Conservation (phyloP, 2,113 vertebrate genomes). For the Phasianus colchicus region DNA sequence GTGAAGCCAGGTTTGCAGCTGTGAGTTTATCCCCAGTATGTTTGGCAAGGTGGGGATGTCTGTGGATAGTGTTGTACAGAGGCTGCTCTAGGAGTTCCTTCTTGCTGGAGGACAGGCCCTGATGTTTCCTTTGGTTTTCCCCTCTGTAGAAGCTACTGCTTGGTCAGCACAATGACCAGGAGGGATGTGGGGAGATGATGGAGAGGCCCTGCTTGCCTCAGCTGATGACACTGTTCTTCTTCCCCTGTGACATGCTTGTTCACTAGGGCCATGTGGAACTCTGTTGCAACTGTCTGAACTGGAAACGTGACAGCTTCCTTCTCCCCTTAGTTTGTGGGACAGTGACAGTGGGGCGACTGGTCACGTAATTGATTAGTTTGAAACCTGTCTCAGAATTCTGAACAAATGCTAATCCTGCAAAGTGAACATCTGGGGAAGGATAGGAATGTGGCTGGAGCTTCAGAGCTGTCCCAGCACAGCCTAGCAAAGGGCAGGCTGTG, state of each 20-base stretch:
- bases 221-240: not conserved
- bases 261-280: not conserved
- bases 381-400: not conserved
- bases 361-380: not conserved
- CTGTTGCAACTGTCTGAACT: not conserved
- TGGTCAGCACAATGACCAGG: fast-evolving
- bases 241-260: fast-evolving
- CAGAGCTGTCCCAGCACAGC: not conserved
- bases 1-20: not conserved
- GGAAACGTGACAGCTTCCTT: not conserved
- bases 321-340: fast-evolving
- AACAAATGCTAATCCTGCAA: fast-evolving
- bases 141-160: fast-evolving
- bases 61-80: not conserved
- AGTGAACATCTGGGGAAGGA: not conserved
- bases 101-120: not conserved
- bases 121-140: not conserved
- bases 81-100: not conserved
- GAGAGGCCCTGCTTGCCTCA: not conserved
- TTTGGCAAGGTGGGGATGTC: not conserved
- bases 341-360: not conserved
- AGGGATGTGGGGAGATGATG: not conserved
- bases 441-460: not conserved
- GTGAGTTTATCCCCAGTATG: not conserved
- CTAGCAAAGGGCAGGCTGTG: fast-evolving